Conservation (phyloP, 2,797 vertebrate genomes). For the Hafferia zeledoni region DNA sequence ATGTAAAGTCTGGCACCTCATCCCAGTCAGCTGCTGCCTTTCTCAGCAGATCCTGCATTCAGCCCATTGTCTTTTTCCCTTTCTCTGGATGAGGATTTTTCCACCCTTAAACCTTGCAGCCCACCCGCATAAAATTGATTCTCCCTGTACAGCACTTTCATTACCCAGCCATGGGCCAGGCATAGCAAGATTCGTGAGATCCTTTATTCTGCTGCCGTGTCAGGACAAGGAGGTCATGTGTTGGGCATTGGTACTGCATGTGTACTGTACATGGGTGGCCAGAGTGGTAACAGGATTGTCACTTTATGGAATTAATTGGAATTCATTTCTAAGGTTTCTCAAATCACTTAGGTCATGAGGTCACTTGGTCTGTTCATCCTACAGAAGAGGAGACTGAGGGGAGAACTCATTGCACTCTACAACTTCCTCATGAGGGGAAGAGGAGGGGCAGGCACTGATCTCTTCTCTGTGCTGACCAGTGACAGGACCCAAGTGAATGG, state of each 20-base stretch:
- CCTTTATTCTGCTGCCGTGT: background rate
- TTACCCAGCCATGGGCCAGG: background rate
- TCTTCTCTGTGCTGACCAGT: background rate
- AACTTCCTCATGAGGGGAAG: background rate
- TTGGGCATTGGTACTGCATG: background rate
- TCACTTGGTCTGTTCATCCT: background rate
- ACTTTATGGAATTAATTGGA: background rate
- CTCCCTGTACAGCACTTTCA: background rate
- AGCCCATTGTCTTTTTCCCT: background rate
- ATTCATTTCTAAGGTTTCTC: background rate
- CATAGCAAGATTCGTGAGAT: accelerated
- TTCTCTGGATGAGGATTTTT: background rate
- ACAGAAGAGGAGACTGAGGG: background rate
- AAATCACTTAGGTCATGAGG: background rate
- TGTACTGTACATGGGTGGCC: background rate
- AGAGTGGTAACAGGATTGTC: background rate
- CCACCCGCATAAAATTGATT: background rate
- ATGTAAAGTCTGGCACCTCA: accelerated
- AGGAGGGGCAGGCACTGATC: background rate
- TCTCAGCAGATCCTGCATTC: background rate
- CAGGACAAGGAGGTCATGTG: background rate
- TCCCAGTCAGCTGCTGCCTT: background rate
- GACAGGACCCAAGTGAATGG: background rate
- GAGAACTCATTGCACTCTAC: background rate
- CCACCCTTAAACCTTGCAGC: background rate